phyloP scores from a whole-genome alignment of 2,113 vertebrate genomes.

The Platysternon megacephalum region DNA sequence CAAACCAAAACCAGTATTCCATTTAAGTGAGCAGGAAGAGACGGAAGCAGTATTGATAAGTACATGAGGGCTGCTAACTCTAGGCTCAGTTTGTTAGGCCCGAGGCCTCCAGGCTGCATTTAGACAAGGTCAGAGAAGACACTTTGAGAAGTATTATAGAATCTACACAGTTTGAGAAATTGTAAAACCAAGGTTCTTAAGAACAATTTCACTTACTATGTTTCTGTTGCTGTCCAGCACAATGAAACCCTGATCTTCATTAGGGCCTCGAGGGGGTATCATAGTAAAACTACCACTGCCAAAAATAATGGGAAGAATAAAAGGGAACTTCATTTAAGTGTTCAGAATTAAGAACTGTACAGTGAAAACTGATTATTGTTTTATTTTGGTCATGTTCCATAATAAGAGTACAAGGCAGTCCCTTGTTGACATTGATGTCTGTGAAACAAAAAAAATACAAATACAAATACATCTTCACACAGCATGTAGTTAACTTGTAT shows the following conservation, averaged over 20 bases:
- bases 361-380: not conserved
- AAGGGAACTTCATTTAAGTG: not conserved
- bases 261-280: not conserved
- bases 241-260: not conserved
- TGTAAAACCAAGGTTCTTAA: not conserved
- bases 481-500: not conserved
- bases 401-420: not conserved
- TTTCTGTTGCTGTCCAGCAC: not conserved
- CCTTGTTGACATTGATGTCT: not conserved
- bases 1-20: not conserved
- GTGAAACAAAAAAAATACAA: not conserved
- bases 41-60: not conserved
- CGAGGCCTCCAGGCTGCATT: rapidly evolving
- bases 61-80: no score
- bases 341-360: not conserved
- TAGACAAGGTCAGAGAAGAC: not conserved
- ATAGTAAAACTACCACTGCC: not conserved
- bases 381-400: not conserved
- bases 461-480: not conserved
- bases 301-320: not conserved
- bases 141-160: not conserved
- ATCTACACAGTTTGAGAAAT: not conserved
- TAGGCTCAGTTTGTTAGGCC: not conserved
- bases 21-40: not conserved
- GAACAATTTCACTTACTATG: not conserved